phyloP scores from a whole-genome alignment of 92 coral and sea anemone species.

The Epizoanthus stellaris region DNA sequence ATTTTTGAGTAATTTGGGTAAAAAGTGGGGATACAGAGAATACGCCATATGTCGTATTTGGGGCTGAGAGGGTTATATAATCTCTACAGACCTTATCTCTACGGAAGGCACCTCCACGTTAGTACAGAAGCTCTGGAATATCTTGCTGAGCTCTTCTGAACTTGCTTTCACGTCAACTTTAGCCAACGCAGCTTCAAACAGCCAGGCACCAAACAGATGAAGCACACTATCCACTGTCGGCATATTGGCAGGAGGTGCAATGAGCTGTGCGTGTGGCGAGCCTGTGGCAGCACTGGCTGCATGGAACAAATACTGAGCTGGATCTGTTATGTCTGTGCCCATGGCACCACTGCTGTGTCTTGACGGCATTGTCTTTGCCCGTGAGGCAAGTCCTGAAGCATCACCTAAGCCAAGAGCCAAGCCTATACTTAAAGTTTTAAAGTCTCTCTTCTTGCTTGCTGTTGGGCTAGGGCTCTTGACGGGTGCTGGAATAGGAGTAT shows the following conservation, averaged over 20 bases:
- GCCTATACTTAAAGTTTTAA: constrained; percentile 75
- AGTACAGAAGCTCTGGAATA: constrained; percentile 59
- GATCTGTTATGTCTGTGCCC: constrained; percentile 23
- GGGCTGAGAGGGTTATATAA: too few relatives aligned
- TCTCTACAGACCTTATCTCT: constrained; percentile 36
- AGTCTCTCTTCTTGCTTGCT: constrained; percentile 78
- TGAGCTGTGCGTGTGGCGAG: constrained; percentile 59
- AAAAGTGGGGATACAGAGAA: too few relatives aligned
- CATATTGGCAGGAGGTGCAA: constrained; percentile 45
- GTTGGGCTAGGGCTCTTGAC: constrained; percentile 80
- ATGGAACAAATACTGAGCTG: constrained; percentile 42
- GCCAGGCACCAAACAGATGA: constrained; percentile 95
- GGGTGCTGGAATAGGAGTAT: constrained; percentile 81
- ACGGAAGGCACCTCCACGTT: not conserved
- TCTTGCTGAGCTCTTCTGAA: constrained; percentile 67
- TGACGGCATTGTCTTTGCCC: constrained; percentile 88
- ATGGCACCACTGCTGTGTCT: constrained; percentile 80
- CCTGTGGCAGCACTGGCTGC: constrained; percentile 53
- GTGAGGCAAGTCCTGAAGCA: constrained; percentile 66
- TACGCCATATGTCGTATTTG: too few relatives aligned
- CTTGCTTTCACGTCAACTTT: constrained; percentile 79
- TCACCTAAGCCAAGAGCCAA: constrained; percentile 73
- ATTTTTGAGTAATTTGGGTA: too few relatives aligned
- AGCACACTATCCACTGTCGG: constrained; percentile 95
- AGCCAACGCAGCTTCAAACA: constrained; percentile 93